A percentile compares a stretch with the other conserved stretches of the same genome.
phyloP scores from a whole-genome alignment of 2,797 vertebrate genomes.

The Gadopsis marmoratus region DNA sequence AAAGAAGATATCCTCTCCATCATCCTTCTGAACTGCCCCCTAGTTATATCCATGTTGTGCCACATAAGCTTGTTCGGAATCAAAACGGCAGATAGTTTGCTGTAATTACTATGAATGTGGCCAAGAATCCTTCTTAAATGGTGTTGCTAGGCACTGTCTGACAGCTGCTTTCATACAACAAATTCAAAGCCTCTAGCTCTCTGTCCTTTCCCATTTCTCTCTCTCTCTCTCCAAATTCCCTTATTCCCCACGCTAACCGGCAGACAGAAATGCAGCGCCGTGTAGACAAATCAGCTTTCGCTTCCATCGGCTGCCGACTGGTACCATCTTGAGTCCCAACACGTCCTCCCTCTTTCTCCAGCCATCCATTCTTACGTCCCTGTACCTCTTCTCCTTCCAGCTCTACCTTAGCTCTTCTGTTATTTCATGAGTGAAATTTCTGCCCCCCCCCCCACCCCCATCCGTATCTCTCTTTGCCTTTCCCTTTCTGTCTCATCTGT shows the following conservation, averaged over 20 bases:
- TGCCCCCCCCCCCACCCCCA: neutral
- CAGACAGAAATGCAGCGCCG: slow-evolving; percentile 68
- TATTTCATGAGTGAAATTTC: slow-evolving; percentile 34
- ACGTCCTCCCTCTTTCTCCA: slow-evolving; percentile 49
- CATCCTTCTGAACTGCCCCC: slow-evolving; percentile 38
- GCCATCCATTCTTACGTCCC: slow-evolving; percentile 32
- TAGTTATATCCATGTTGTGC: slow-evolving; percentile 50
- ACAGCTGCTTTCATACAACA: slow-evolving; percentile 70
- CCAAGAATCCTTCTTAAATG: slow-evolving; percentile 67
- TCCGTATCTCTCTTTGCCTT: slow-evolving; percentile 7
- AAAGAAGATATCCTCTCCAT: slow-evolving; percentile 40
- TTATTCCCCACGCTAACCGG: slow-evolving; percentile 63
- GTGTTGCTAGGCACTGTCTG: slow-evolving; percentile 67
- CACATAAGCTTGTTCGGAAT: slow-evolving; percentile 44
- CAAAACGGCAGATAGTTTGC: slow-evolving; percentile 60
- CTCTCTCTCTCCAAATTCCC: slow-evolving; percentile 56
- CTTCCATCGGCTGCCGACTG: slow-evolving; percentile 64
- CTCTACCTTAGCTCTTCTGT: slow-evolving; percentile 21
- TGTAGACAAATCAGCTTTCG: slow-evolving; percentile 76
- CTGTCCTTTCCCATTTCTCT: slow-evolving; percentile 45
- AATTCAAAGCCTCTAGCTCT: slow-evolving; percentile 67
- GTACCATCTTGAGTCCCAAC: slow-evolving; percentile 70
- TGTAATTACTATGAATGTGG: slow-evolving; percentile 67
- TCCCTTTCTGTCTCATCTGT: slow-evolving; percentile 25
- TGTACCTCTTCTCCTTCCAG: slow-evolving; percentile 30